A percentile compares a stretch with the other conserved stretches of the same genome.
phyloP scores from a whole-genome alignment of 2,113 vertebrate species.

The Erythrocebus patas region DNA sequence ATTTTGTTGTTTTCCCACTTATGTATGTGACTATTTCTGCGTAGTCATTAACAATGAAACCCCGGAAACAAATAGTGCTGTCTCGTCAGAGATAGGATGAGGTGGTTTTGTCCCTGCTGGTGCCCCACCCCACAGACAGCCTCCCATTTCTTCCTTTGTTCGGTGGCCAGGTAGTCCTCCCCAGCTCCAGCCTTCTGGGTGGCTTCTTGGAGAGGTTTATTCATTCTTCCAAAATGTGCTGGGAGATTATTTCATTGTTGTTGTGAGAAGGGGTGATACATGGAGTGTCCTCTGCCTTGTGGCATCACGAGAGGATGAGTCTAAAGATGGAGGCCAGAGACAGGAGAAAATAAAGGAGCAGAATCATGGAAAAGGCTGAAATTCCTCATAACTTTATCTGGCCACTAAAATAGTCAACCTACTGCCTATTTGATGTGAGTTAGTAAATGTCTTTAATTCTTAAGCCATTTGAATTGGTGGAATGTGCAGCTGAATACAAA shows the following conservation, averaged over 20 bases:
- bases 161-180: fast-evolving
- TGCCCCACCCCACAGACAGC: fast-evolving
- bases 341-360: neutral
- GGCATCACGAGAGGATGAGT: neutral
- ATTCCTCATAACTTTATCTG: neutral
- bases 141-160: neutral
- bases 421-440: neutral
- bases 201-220: neutral
- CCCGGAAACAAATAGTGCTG: neutral
- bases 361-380: fast-evolving
- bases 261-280: neutral
- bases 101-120: fast-evolving
- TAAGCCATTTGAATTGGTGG: neutral
- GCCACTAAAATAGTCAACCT: neutral
- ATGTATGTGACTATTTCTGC: neutral
- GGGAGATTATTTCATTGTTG: neutral
- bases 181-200: fast-evolving
- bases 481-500: neutral
- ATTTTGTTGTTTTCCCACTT: neutral
- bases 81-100: neutral
- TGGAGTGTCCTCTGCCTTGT: no score
- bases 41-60: neutral
- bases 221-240: neutral
- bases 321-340: neutral
- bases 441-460: neutral